Conservation (phyloP, 2,797 vertebrate species). For the Eremophila alpestris region DNA sequence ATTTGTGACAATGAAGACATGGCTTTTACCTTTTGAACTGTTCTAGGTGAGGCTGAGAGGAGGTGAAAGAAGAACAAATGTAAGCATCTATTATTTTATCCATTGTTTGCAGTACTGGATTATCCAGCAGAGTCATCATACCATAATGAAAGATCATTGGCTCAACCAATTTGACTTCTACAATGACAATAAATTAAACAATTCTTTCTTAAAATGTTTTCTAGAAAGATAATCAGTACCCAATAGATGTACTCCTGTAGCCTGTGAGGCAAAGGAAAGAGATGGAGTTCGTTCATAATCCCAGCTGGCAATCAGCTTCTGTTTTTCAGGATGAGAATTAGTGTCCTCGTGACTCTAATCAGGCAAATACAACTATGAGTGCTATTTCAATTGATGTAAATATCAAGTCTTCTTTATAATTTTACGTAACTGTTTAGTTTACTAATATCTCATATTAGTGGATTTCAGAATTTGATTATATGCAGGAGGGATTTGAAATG, state of each 20-base stretch:
- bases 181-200: neutral
- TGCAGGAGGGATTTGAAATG: neutral
- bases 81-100: neutral
- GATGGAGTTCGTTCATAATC: conserved; percentile 30
- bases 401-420: neutral
- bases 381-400: neutral
- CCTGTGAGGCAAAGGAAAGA: neutral
- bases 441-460: neutral
- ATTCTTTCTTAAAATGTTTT: neutral
- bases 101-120: neutral
- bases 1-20: neutral
- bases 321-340: conserved; percentile 30
- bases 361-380: conserved; percentile 10
- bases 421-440: neutral
- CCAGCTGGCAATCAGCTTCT: conserved; percentile 32
- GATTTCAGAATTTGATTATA: neutral
- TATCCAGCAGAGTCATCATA: neutral
- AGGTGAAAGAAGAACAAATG: neutral
- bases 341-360: conserved; percentile 10
- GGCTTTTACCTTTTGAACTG: conserved; percentile 41
- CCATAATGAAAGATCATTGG: neutral
- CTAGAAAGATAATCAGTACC: neutral
- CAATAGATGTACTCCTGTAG: neutral
- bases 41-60: neutral
- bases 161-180: neutral